Evolutionary conservation across 2,797 vertebrate species (phyloP).

Genomic region (Babyrousa celebensis): DNA sequence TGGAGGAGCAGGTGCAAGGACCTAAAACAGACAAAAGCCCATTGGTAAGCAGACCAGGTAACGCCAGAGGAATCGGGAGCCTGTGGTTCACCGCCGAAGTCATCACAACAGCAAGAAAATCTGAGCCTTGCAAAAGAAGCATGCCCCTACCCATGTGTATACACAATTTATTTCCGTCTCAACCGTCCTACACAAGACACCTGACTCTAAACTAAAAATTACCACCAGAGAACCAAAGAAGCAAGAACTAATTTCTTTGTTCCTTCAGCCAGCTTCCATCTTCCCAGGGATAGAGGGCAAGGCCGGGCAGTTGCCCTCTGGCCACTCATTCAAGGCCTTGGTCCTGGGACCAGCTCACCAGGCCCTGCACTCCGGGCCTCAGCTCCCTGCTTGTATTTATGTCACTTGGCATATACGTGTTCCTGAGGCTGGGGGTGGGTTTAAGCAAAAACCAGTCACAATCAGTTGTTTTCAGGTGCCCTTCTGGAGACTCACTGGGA

Average conservation of each 20-base stretch:
- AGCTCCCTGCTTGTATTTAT: not conserved
- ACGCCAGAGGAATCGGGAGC: not conserved
- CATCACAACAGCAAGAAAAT: no score
- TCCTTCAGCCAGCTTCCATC: not conserved
- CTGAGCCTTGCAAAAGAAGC: not conserved
- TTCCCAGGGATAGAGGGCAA: not conserved
- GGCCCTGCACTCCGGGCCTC: fast-evolving
- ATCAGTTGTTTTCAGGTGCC: not conserved
- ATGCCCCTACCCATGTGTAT: not conserved
- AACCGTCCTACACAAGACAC: not conserved
- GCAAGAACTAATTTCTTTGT: not conserved
- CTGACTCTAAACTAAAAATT: not conserved
- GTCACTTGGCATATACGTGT: not conserved
- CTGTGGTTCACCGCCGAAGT: not conserved
- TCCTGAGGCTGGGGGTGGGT: not conserved
- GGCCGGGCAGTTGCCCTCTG: not conserved
- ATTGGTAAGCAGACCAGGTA: not conserved
- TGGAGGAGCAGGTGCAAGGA: not conserved
- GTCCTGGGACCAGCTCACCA: not conserved
- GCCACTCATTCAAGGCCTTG: not conserved
- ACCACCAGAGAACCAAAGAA: not conserved
- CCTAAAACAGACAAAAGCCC: not conserved
- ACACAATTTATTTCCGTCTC: not conserved
- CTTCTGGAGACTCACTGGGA: not conserved
- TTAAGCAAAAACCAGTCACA: not conserved